Evolutionary conservation across 37 sponge, comb jelly and placozoan genomes (phyloP).

Genomic region (Amphimedon queenslandica): DNA sequence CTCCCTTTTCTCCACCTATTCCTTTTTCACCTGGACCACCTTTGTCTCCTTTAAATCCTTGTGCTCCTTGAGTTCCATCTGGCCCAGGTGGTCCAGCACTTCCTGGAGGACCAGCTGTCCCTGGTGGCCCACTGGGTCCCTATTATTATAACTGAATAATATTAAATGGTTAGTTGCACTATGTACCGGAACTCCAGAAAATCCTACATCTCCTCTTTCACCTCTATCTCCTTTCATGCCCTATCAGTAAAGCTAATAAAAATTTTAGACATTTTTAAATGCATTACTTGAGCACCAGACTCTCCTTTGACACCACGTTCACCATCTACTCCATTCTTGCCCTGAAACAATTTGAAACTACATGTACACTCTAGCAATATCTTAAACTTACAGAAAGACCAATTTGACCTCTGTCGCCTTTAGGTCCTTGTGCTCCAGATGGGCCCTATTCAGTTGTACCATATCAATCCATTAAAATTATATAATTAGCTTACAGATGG

Average conservation of each 20-base stretch:
- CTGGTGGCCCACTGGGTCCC: constrained; percentile 31
- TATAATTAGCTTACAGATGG: constrained; percentile 24
- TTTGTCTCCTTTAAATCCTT: constrained; percentile 8
- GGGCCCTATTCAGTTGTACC: background rate
- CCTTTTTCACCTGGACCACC: constrained; percentile 29
- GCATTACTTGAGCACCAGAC: background rate
- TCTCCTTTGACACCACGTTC: constrained; percentile 13
- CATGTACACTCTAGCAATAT: background rate
- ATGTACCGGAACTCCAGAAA: background rate
- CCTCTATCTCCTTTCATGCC: constrained; percentile 26
- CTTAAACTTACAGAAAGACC: background rate
- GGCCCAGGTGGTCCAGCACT: constrained; percentile 22
- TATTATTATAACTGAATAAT: background rate
- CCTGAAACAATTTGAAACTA: background rate
- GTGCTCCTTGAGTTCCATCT: constrained; percentile 15
- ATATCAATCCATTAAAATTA: background rate
- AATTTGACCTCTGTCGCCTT: constrained; percentile 1
- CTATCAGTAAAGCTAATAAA: background rate
- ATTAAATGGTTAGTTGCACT: background rate
- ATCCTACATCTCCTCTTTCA: background rate
- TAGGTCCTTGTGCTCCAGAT: background rate
- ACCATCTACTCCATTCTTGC: constrained; percentile 7
- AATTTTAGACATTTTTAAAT: too few relatives aligned
- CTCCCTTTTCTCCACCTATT: constrained; percentile 8
- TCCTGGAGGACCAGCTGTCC: constrained; percentile 45